A percentile compares a stretch with the other conserved stretches of the same genome.
Evolutionary conservation across 2,888 invertebrate genomes (phyloP).

Genomic region (Tetragnatha montana): DNA sequence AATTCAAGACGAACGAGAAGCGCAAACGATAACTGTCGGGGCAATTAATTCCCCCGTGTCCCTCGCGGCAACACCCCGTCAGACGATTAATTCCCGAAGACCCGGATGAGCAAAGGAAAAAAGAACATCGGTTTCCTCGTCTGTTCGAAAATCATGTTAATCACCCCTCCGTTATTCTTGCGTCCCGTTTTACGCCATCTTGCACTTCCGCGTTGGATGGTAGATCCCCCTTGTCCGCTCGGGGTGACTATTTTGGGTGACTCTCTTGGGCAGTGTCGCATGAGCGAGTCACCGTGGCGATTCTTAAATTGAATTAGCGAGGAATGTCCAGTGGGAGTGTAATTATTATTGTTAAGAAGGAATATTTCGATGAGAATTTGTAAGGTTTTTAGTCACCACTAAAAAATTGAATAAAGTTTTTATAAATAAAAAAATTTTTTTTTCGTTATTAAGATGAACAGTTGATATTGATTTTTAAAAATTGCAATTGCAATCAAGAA

Average conservation of each 20-base stretch:
- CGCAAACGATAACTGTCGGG: not conserved
- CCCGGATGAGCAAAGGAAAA: slow-evolving; percentile 2
- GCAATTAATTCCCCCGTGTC: slow-evolving; percentile 8
- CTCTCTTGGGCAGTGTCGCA: not conserved
- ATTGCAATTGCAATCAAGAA: too few relatives aligned
- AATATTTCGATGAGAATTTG: too few relatives aligned
- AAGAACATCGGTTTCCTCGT: not conserved
- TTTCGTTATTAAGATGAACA: too few relatives aligned
- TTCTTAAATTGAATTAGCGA: too few relatives aligned
- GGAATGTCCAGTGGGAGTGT: too few relatives aligned
- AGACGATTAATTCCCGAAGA: slow-evolving; percentile 15
- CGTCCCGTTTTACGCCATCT: slow-evolving; percentile 17
- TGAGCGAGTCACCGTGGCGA: not conserved
- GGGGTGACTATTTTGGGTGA: not conserved
- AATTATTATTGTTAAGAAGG: too few relatives aligned
- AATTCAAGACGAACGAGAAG: not conserved
- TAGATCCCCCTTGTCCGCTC: not conserved
- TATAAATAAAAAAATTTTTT: too few relatives aligned
- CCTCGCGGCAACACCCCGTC: not conserved
- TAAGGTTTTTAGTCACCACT: too few relatives aligned
- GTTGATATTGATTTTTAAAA: too few relatives aligned
- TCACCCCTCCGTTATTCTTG: slow-evolving; percentile 11
- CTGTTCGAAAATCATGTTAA: slow-evolving; percentile 7
- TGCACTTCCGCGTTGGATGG: slow-evolving; percentile 26
- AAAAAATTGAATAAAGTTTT: too few relatives aligned